Percentiles rank a stretch among this genome's conserved stretches.
These are phyloP conservation scores for Mactra quadrangularis DNA, from an alignment of 1,140 invertebrate species.

Conservation along the genomic window DNA sequence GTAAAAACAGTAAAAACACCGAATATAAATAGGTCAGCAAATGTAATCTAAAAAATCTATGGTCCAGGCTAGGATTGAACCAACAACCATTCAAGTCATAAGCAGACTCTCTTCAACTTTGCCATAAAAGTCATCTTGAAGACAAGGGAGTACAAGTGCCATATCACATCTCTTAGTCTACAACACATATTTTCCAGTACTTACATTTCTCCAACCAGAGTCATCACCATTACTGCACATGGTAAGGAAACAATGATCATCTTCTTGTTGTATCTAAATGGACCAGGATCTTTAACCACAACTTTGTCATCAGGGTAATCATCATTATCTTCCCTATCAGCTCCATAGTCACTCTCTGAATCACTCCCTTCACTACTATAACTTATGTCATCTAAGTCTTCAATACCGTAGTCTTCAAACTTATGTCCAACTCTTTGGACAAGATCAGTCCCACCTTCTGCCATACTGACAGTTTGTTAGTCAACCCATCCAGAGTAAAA, in stretches of 20 bases:
- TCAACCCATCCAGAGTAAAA: too few species aligned
- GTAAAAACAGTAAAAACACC: too few species aligned
- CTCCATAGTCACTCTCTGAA: slow-evolving; percentile 55
- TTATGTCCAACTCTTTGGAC: slow-evolving; percentile 35
- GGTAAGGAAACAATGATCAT: slow-evolving; percentile 52
- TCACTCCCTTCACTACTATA: slow-evolving; percentile 30
- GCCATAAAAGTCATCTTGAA: too few species aligned
- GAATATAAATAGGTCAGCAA: too few species aligned
- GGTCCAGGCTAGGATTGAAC: too few species aligned
- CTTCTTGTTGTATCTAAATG: slow-evolving; percentile 53
- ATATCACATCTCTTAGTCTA: too few species aligned
- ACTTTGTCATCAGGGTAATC: slow-evolving; percentile 43
- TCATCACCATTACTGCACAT: slow-evolving; percentile 55
- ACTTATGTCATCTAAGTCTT: slow-evolving; percentile 52
- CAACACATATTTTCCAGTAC: background rate
- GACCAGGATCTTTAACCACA: slow-evolving; percentile 33
- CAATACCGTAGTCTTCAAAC: slow-evolving; percentile 38
- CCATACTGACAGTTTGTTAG: background rate
- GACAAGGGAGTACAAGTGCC: too few species aligned
- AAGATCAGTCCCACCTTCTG: slow-evolving; percentile 13
- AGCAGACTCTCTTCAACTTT: too few species aligned
- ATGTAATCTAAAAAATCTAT: too few species aligned
- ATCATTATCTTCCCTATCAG: slow-evolving; percentile 56
- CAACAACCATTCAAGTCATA: too few species aligned
- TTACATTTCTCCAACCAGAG: slow-evolving; percentile 61